Evolutionary conservation across 1,140 invertebrate species (phyloP), one percentile per base, ranked within the genome.

Genomic region (Pogonus chalceus): DNA sequence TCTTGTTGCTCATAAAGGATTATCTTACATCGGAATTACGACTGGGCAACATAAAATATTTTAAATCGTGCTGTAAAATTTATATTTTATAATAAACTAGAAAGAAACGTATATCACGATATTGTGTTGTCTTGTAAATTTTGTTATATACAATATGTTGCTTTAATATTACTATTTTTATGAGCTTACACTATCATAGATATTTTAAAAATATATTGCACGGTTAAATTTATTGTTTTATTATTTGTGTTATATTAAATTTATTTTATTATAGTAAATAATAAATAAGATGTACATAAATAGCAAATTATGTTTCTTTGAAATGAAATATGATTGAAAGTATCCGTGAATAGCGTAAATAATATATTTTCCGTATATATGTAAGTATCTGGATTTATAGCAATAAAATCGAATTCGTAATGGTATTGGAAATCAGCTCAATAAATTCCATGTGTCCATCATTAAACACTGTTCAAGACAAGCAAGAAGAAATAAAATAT

Each of bases 61-160:
- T 43, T 58, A 58, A 58, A 58, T 56, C 23, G 54, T 53, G 57
- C 57, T 51, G 23, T 58, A 56, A 58, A 58, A 58, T 58, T 58
- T 58, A 58, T 56, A 56, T 58, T 55, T 56, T 54, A 58, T 56
- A 58, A 58, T 58, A 58, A 58, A 58, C 56, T 24, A 24, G 53
- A 55, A 52, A 49, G 43, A 55, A 46, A 50, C 20, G 53, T 46
- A 9, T 37, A 18, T 49, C 4, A 31, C 7, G 39, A 35, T 26
- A 21, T 46, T 24, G 35, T 18, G 37, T 12, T 3, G 18, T 10
- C 7, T 18, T 43, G 7, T 43, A 12, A 43, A 43, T 10, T 43
- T 43, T 43, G 7, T 43, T 43, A 43, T 43, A 43, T 43, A 16
- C 18, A 7, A 31, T 4, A 31, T 14, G 26, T 14, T 31, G 4